A percentile compares a stretch with the other conserved stretches of the same genome.
Conservation (phyloP, 2,888 invertebrate genomes). For the Drosophila monieri region DNA sequence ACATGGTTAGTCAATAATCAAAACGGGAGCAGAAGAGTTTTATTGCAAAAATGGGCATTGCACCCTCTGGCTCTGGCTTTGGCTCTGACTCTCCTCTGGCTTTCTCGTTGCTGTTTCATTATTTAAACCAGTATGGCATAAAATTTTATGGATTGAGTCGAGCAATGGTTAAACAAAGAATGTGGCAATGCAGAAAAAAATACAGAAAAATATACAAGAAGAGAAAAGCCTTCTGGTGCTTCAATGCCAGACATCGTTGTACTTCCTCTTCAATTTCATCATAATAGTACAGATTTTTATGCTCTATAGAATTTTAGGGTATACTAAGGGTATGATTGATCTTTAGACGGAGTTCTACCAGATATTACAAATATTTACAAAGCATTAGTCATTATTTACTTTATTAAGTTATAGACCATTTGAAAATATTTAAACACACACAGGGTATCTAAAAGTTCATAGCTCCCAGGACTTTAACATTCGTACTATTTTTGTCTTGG, state of each 20-base stretch:
- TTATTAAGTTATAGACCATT: too few species aligned
- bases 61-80: background rate
- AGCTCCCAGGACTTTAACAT: background rate
- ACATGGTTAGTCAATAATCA: slow-evolving; percentile 54
- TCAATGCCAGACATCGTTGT: slow-evolving; percentile 18
- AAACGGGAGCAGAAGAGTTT: slow-evolving; percentile 54
- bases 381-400: too few species aligned
- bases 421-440: background rate
- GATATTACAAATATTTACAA: too few species aligned
- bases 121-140: slow-evolving; percentile 53
- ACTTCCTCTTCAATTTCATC: background rate
- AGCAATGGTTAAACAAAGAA: slow-evolving; percentile 13
- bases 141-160: slow-evolving; percentile 59
- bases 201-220: background rate
- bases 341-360: too few species aligned
- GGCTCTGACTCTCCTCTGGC: background rate
- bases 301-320: background rate
- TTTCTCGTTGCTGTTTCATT: slow-evolving; percentile 4
- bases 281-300: slow-evolving; percentile 4
- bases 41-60: slow-evolving; percentile 48
- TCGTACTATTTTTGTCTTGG: slow-evolving; percentile 11
- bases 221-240: slow-evolving; percentile 8
- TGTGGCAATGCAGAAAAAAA: slow-evolving; percentile 2
- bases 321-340: background rate
- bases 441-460: background rate